Base-by-base conservation (phyloP, 1,140 invertebrate genomes). In the Leucophenga varia region DNA sequence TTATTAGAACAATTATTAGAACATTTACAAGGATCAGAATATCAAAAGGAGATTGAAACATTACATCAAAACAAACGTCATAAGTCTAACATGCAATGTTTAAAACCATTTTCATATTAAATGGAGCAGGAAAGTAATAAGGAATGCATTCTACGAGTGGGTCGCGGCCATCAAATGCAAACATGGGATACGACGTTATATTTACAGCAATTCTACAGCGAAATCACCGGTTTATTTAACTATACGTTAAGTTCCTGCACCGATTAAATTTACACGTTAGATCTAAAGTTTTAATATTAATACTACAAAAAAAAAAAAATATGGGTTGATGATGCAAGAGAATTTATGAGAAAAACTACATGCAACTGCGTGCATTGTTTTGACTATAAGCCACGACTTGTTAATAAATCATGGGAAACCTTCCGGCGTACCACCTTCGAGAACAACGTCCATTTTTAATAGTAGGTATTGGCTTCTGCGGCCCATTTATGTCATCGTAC, bases 241-340 rank as follows among this genome's bases (percentile, higher is more conserved):
- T 47, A 7, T 47, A 38, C 28, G 10, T 47, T 17, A 19, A 40
- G 4, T 39, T 28, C 13, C 17, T 47, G 4, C 44, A 47, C 21
- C 13, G 16, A 8, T n/a, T 9, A 30, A 12, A 47, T 21, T 16
- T 39, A 30, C 36, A 47, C 16, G 44, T 25, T 19, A 36, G 44
- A 13, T 14, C 44, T 8, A 47, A 47, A n/a, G 37, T 19, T 1
- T 13, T 47, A 5, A 18, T 38, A 2, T 34, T n/a, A 1, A 13
- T 48, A 6, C 19, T 48, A 13, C 35, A 25, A 2, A 8, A 44
- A n/a, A n/a, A n/a, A n/a, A n/a, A 13, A 32, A 40, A 12, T 45
- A 3, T 49, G 47, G 34, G 17, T 43, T 18, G 28, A 43, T 10
- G 42, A 42, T n/a, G 42, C 30, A 21, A 44, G 38, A 41, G 42